phyloP scores from a whole-genome alignment of 92 coral and sea anemone species.

The Micromussa lordhowensis region DNA sequence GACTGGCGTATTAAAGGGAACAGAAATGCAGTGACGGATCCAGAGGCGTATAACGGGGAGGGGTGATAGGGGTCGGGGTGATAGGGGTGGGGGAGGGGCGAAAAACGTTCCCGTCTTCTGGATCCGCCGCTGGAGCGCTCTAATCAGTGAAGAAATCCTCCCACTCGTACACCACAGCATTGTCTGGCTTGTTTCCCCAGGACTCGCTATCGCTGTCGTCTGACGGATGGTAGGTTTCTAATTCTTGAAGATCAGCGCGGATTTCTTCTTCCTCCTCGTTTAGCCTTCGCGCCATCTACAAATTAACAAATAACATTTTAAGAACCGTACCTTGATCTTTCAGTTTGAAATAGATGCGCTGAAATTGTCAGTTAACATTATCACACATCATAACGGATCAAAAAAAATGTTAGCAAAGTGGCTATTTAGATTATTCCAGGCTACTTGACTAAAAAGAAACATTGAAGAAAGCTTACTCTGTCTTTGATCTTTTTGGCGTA shows the following conservation, averaged over 20 bases:
- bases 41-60: too few species aligned
- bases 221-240: slow-evolving; percentile 24
- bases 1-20: too few species aligned
- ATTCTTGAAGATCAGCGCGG: slow-evolving; percentile 5
- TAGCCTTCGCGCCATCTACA: not conserved
- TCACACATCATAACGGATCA: too few species aligned
- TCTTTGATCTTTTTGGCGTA: slow-evolving; percentile 30
- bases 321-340: not conserved
- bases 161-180: not conserved
- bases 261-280: not conserved
- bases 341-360: not conserved
- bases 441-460: not conserved
- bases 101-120: not conserved
- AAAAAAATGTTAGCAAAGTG: not conserved
- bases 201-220: slow-evolving; percentile 7
- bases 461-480: slow-evolving; percentile 1
- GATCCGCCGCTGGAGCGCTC: not conserved
- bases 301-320: not conserved
- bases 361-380: too few species aligned
- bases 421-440: not conserved
- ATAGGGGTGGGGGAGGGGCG: not conserved
- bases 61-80: not conserved
- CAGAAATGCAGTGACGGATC: too few species aligned
- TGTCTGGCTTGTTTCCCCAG: slow-evolving; percentile 27
- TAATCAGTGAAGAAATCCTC: slow-evolving; percentile 29